Evolutionary conservation across 2,113 vertebrate species (phyloP).

Genomic region (Scophthalmus maximus): DNA sequence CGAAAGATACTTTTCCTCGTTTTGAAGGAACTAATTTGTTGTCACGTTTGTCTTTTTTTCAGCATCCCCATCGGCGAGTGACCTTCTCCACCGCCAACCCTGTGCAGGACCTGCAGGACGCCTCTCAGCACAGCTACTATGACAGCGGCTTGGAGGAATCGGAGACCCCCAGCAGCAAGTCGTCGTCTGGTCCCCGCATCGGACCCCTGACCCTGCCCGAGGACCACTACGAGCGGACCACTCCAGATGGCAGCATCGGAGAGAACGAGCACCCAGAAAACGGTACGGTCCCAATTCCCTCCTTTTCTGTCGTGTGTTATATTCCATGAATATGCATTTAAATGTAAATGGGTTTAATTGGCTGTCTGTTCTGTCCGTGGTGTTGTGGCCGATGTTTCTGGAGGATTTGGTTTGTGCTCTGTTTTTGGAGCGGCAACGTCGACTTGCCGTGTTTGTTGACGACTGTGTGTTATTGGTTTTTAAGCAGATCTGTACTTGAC

Average conservation of each 20-base stretch:
- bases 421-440: constrained; percentile 50
- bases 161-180: constrained; percentile 98
- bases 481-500: constrained; percentile 52
- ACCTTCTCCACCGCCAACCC: constrained; percentile 98
- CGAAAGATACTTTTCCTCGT: constrained; percentile 4
- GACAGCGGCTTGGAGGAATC: constrained; percentile 98
- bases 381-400: constrained; percentile 17
- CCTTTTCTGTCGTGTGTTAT: constrained; percentile 9
- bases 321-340: constrained; percentile 63
- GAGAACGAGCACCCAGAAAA: constrained; percentile 99
- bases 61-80: constrained; percentile 99
- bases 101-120: constrained; percentile 96
- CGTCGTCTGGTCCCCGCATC: constrained; percentile 95
- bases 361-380: constrained; percentile 15
- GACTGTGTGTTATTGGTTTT: constrained; percentile 65
- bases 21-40: constrained; percentile 32
- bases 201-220: constrained; percentile 96
- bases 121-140: constrained; percentile 98
- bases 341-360: constrained; percentile 54
- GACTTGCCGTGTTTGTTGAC: constrained; percentile 55
- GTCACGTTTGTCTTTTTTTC: constrained; percentile 54
- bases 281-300: constrained; percentile 80
- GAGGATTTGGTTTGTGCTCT: constrained; percentile 52
- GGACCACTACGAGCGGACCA: constrained; percentile 98
- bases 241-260: constrained; percentile 98